These are phyloP conservation scores for Chloropsis cyanopogon DNA, from an alignment of 2,113 vertebrate species.

Conservation along the genomic window DNA sequence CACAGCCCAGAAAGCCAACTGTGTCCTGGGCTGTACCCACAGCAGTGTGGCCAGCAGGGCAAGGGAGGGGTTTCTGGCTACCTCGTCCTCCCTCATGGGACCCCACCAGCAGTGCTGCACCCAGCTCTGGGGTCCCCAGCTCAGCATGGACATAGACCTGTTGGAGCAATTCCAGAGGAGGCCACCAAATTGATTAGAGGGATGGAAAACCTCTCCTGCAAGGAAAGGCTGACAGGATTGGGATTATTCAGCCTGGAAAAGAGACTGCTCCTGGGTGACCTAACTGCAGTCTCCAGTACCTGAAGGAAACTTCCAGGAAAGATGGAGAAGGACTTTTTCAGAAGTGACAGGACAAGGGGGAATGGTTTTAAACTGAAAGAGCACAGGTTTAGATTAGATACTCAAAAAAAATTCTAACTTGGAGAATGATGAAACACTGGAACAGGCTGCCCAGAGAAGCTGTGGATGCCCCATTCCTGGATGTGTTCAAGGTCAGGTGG, in stretches of 20 bases:
- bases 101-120: neutral
- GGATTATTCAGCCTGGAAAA: neutral
- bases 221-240: neutral
- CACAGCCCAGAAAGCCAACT: neutral
- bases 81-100: no score
- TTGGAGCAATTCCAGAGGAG: neutral
- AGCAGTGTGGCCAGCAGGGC: neutral
- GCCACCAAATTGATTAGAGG: neutral
- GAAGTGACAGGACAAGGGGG: neutral
- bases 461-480: neutral
- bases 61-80: no score
- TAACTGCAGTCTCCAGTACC: neutral
- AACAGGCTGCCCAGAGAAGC: neutral
- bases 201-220: accelerated
- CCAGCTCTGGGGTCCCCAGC: neutral
- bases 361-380: neutral
- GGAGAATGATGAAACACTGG: neutral
- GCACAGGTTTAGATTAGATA: neutral
- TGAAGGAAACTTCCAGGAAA: neutral
- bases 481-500: neutral
- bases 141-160: neutral
- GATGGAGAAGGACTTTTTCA: neutral
- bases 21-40: neutral
- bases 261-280: neutral
- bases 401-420: neutral